These are phyloP conservation scores for Heliangelus exortis DNA, from an alignment of 2,797 vertebrate species.

Conservation along the genomic window DNA sequence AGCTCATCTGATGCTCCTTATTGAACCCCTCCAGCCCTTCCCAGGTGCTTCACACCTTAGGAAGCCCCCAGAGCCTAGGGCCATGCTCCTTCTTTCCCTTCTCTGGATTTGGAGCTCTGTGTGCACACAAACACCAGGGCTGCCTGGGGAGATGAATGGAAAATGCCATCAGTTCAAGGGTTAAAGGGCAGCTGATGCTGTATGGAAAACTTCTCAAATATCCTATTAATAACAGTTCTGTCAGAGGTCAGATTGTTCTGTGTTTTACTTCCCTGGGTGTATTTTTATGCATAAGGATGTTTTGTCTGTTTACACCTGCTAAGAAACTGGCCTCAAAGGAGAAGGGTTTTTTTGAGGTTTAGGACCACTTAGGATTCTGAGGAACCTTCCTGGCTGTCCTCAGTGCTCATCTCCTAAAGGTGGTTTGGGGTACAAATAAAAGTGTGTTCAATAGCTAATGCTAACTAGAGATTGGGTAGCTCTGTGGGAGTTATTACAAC, in stretches of 20 bases:
- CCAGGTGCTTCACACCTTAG: neutral
- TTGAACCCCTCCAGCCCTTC: neutral
- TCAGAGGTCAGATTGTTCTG: constrained; percentile 68
- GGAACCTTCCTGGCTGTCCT: neutral
- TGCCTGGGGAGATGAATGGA: constrained; percentile 33
- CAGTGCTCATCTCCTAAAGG: fast-evolving
- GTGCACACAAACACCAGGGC: too few species aligned
- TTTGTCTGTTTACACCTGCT: constrained; percentile 22
- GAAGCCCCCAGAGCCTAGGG: neutral
- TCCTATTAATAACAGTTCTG: constrained; percentile 77
- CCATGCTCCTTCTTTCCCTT: fast-evolving
- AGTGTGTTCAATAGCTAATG: neutral
- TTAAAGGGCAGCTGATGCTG: constrained; percentile 74
- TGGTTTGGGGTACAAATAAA: neutral
- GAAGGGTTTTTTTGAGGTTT: neutral
- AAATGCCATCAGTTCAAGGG: constrained; percentile 49
- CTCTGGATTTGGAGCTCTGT: neutral
- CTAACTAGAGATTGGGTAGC: neutral
- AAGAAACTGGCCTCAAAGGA: neutral
- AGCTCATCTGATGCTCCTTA: neutral
- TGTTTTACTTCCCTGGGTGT: constrained; percentile 62
- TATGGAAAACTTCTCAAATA: constrained; percentile 75
- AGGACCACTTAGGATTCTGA: neutral
- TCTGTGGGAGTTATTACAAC: neutral
- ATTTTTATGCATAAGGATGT: constrained; percentile 69